Percentiles rank a stretch among this genome's conserved stretches.
Conservation (phyloP, 2,113 vertebrate genomes). For the Mirza zaza region DNA sequence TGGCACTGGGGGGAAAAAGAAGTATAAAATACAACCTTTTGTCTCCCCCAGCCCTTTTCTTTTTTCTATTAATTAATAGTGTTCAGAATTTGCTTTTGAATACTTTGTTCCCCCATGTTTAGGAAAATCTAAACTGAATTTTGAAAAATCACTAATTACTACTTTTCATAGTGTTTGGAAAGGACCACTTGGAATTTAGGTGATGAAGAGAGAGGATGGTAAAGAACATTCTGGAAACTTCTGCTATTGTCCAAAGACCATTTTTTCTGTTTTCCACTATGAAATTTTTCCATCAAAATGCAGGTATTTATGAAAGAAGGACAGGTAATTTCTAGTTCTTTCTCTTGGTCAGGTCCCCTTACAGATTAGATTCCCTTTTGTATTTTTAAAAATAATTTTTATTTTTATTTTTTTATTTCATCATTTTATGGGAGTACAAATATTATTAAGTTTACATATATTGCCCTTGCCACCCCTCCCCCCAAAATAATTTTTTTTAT, state of each 20-base stretch:
- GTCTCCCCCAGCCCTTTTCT: background rate
- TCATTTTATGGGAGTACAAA: no score
- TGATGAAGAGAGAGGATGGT: background rate
- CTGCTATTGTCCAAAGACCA: background rate
- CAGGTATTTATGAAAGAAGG: background rate
- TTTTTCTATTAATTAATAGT: background rate
- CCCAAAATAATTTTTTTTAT: background rate
- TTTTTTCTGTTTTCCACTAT: background rate
- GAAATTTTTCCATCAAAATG: background rate
- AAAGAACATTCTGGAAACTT: slow-evolving; percentile 3
- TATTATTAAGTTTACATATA: no score
- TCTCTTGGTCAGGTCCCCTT: background rate
- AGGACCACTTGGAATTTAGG: background rate
- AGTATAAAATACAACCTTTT: background rate
- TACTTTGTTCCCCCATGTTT: background rate
- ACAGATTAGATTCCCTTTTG: background rate
- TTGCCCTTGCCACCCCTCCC: no score
- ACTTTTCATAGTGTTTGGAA: background rate
- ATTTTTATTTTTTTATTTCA: no score
- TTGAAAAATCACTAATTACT: background rate
- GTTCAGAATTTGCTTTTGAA: slow-evolving; percentile 17
- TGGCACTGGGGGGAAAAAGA: background rate
- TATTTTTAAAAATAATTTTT: background rate
- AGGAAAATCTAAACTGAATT: background rate
- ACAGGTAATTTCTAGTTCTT: background rate